A percentile compares a stretch with the other conserved stretches of the same genome.
These are phyloP conservation scores for Caenorhabditis panamensis DNA, from an alignment of 2,888 invertebrate species.

Conservation along the genomic window DNA sequence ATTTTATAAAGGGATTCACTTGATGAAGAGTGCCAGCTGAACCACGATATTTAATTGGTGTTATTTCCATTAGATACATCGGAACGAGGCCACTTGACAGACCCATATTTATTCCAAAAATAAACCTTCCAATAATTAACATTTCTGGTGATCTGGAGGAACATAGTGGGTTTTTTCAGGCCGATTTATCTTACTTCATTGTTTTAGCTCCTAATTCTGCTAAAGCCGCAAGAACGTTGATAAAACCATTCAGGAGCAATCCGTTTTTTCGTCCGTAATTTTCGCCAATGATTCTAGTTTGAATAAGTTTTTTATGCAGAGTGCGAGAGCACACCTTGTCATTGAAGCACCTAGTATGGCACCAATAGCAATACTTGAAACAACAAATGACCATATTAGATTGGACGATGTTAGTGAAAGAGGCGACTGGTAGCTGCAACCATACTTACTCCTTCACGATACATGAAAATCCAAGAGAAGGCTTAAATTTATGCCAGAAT, in stretches of 20 bases:
- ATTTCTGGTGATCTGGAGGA: slow-evolving; percentile 82
- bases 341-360: slow-evolving; percentile 79
- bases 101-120: slow-evolving; percentile 82
- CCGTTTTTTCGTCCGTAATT: slow-evolving; percentile 81
- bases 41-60: slow-evolving; percentile 82
- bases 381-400: slow-evolving; percentile 82
- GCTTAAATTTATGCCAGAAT: too few relatives aligned
- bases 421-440: slow-evolving; percentile 56
- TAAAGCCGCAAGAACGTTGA: slow-evolving; percentile 81
- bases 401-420: slow-evolving; percentile 73
- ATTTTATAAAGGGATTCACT: slow-evolving; percentile 70
- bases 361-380: slow-evolving; percentile 80
- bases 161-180: too few relatives aligned
- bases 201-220: slow-evolving; percentile 82
- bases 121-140: slow-evolving; percentile 82
- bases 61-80: slow-evolving; percentile 83
- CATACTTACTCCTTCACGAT: slow-evolving; percentile 3
- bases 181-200: slow-evolving; percentile 60
- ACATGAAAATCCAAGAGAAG: too few relatives aligned
- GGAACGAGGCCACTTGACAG: slow-evolving; percentile 82
- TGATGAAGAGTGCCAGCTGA: slow-evolving; percentile 82
- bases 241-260: slow-evolving; percentile 77
- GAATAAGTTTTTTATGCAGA: too few relatives aligned
- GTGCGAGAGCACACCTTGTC: too few relatives aligned
- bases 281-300: slow-evolving; percentile 82